Evolutionary conservation across 2,797 vertebrate genomes (phyloP).

Genomic region (Enteromius unitaeniatus): DNA sequence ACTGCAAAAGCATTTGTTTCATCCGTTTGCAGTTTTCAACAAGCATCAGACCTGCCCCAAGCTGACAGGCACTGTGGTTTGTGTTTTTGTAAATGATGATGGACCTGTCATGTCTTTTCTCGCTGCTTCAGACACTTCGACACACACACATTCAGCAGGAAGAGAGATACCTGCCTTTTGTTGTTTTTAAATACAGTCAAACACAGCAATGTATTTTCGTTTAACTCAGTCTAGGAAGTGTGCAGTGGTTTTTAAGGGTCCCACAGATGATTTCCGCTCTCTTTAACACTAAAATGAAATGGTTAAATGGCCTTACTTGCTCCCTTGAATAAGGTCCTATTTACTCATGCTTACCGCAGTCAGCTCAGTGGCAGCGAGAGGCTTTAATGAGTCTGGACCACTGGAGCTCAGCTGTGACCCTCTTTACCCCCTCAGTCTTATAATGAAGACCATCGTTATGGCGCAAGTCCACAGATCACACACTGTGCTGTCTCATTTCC

Average conservation of each 20-base stretch:
- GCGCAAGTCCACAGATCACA: slow-evolving; percentile 9
- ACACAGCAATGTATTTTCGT: not conserved
- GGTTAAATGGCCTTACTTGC: slow-evolving; percentile 32
- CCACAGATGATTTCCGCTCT: not conserved
- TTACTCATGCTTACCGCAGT: slow-evolving; percentile 25
- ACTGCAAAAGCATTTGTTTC: not conserved
- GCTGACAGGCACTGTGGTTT: slow-evolving; percentile 18
- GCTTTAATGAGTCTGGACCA: slow-evolving; percentile 34
- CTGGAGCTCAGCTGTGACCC: slow-evolving; percentile 31
- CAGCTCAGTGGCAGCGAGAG: slow-evolving; percentile 3
- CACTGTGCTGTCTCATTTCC: slow-evolving; percentile 13
- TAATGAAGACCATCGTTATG: slow-evolving; percentile 24
- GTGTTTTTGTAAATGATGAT: slow-evolving; percentile 36
- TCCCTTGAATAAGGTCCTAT: not conserved
- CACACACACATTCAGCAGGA: not conserved
- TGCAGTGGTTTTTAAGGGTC: slow-evolving; percentile 11
- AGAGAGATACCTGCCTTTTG: not conserved
- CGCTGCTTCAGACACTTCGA: not conserved
- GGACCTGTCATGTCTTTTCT: slow-evolving; percentile 12
- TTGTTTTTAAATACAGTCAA: slow-evolving; percentile 9
- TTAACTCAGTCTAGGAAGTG: not conserved
- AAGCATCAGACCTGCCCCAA: not conserved
- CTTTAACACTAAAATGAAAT: slow-evolving; percentile 26
- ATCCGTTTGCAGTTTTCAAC: not conserved
- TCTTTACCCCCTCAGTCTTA: slow-evolving; percentile 19